phyloP scores from a whole-genome alignment of 2,797 vertebrate species.

The Anas bernieri region DNA sequence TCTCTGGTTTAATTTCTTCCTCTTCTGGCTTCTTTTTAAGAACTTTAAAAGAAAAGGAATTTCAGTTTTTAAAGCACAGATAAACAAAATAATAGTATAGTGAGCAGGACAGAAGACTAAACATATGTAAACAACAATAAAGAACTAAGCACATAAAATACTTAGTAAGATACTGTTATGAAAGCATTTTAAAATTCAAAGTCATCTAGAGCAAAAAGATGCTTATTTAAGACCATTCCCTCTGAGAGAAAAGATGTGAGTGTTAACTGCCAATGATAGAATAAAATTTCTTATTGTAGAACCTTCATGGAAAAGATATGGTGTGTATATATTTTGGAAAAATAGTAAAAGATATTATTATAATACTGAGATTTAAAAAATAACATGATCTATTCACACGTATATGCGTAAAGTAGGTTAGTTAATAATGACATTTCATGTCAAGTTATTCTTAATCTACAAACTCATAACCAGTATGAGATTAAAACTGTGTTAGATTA shows the following conservation, averaged over 20 bases:
- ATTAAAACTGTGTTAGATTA: background rate
- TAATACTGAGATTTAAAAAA: background rate
- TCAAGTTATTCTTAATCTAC: background rate
- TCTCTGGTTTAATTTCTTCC: conserved; percentile 78
- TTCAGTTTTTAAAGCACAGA: conserved; percentile 65
- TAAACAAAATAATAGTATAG: conserved; percentile 24
- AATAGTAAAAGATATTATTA: background rate
- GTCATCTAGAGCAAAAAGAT: background rate
- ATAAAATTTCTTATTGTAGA: background rate
- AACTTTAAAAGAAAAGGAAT: conserved; percentile 81
- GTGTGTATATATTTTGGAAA: background rate
- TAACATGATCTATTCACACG: background rate
- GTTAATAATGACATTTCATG: background rate
- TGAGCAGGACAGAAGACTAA: conserved; percentile 9
- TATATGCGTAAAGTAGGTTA: background rate
- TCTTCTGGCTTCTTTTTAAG: conserved; percentile 80
- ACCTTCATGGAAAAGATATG: background rate
- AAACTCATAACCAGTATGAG: background rate
- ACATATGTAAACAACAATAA: background rate
- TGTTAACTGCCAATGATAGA: background rate
- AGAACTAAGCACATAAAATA: conserved; percentile 9
- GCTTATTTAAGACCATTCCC: background rate
- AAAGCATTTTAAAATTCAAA: background rate
- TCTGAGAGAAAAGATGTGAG: background rate
- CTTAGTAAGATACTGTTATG: background rate